Conservation (phyloP, 1,140 invertebrate species). For the Medauroidea extradentata region DNA sequence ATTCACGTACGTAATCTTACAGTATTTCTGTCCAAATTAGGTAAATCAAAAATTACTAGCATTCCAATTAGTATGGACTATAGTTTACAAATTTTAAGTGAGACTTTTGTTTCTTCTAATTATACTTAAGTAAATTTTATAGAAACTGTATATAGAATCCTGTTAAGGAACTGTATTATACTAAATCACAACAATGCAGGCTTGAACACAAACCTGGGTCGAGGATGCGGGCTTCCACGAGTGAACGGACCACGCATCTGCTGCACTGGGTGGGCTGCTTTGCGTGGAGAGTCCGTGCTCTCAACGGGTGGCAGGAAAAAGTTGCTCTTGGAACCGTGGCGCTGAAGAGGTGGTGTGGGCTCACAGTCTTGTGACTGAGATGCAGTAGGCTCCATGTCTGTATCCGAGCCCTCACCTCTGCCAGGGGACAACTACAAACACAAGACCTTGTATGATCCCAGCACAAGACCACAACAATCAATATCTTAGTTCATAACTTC, state of each 20-base stretch:
- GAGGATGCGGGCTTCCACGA: constrained; percentile 70
- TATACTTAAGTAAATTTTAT: too few relatives aligned
- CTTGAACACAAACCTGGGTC: constrained; percentile 50
- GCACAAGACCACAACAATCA: too few relatives aligned
- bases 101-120: too few relatives aligned
- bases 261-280: constrained; percentile 39
- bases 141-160: too few relatives aligned
- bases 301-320: constrained; percentile 75
- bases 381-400: constrained; percentile 77
- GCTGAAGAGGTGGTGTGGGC: constrained; percentile 82
- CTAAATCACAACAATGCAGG: not conserved
- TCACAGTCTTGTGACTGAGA: constrained; percentile 91
- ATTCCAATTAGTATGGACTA: too few relatives aligned
- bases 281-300: constrained; percentile 57
- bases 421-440: constrained; percentile 72
- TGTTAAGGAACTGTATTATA: too few relatives aligned
- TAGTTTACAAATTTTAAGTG: too few relatives aligned
- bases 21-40: too few relatives aligned
- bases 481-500: too few relatives aligned
- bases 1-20: too few relatives aligned
- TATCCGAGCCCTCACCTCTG: constrained; percentile 62
- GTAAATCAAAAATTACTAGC: too few relatives aligned
- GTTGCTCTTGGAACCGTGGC: constrained; percentile 87
- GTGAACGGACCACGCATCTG: constrained; percentile 54
- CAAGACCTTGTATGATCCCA: too few relatives aligned